phyloP scores from a whole-genome alignment of 2,888 invertebrate genomes.

The Criorhina ranunculi region DNA sequence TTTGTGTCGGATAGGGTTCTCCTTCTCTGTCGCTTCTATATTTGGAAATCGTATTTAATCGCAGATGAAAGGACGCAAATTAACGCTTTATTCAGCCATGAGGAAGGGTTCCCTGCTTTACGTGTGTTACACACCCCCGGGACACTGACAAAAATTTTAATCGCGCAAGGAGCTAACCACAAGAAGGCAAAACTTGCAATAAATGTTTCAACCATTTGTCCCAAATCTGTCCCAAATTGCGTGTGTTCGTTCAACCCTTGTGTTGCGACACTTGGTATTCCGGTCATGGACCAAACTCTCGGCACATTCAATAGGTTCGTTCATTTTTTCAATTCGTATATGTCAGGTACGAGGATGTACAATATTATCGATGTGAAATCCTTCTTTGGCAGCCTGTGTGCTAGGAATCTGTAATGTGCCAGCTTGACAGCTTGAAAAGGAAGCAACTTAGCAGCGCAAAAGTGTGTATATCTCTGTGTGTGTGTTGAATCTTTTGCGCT shows the following conservation, averaged over 20 bases:
- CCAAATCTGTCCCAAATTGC: too few species aligned
- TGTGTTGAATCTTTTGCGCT: constrained; percentile 11
- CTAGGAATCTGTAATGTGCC: constrained; percentile 26
- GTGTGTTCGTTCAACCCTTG: too few species aligned
- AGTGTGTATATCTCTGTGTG: background rate
- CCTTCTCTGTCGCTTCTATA: background rate
- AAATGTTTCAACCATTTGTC: constrained; percentile 34
- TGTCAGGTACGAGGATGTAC: too few species aligned
- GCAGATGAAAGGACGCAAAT: constrained; percentile 48
- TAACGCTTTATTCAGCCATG: constrained; percentile 27
- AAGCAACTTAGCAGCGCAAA: constrained; percentile 14
- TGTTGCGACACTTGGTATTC: constrained; percentile 32
- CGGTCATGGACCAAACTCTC: constrained; percentile 35
- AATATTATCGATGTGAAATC: constrained; percentile 21
- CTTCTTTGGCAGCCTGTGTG: constrained; percentile 21
- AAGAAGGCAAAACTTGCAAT: constrained; percentile 14
- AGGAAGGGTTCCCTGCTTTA: constrained; percentile 1
- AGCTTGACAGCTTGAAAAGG: constrained; percentile 3
- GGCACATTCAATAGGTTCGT: constrained; percentile 32
- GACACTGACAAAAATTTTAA: constrained; percentile 6
- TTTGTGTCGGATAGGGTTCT: background rate
- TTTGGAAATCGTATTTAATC: constrained; percentile 33
- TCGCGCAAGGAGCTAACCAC: background rate
- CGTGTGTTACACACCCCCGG: background rate
- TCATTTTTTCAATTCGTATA: constrained; percentile 37